Conservation (phyloP, 2,797 vertebrate genomes). For the Halcyon badia region DNA sequence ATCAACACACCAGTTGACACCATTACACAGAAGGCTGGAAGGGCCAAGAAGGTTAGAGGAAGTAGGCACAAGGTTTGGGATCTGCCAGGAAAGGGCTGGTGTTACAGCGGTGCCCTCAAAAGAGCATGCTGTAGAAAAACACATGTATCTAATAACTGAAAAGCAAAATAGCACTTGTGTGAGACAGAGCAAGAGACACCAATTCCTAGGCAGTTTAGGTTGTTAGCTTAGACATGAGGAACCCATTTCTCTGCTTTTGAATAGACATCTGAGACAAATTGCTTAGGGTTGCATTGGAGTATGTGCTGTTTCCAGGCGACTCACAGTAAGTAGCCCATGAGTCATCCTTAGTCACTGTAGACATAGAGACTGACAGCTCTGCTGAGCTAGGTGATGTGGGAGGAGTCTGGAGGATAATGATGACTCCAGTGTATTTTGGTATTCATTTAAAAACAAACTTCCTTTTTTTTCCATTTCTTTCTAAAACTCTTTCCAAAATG, state of each 20-base stretch:
- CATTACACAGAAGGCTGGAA: accelerated
- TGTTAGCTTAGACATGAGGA: not conserved
- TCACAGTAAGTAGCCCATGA: not conserved
- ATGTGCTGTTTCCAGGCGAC: accelerated
- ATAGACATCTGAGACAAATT: not conserved
- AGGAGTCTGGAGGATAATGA: not conserved
- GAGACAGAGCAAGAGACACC: not conserved
- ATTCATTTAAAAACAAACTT: not conserved
- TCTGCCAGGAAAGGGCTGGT: not conserved
- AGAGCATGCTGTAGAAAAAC: not conserved
- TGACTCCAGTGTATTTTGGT: not conserved
- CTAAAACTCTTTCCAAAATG: not conserved
- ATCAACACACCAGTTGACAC: slow-evolving; percentile 57
- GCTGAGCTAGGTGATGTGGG: not conserved
- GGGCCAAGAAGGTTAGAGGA: not conserved
- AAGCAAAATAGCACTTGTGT: not conserved
- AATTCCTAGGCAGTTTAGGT: not conserved
- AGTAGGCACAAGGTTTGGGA: not conserved
- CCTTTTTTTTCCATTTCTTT: not conserved
- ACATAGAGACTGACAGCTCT: not conserved
- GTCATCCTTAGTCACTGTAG: not conserved
- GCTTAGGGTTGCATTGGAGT: not conserved
- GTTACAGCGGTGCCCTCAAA: accelerated
- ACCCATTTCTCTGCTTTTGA: not conserved
- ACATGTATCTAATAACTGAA: not conserved